Evolutionary conservation across 2,113 vertebrate genomes (phyloP).

Genomic region (Scortum barcoo): DNA sequence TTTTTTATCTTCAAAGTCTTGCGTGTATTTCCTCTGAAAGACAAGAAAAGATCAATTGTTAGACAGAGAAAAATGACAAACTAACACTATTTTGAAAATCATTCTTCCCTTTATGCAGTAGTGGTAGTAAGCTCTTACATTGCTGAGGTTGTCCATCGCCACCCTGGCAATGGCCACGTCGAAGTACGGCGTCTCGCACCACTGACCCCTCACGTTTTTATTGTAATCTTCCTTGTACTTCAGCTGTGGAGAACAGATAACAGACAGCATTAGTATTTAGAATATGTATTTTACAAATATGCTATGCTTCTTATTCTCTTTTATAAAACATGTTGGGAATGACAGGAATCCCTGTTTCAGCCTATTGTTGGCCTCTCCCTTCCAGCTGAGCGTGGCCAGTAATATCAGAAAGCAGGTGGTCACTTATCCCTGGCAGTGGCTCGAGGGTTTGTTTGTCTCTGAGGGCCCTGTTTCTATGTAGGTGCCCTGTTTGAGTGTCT

Average conservation of each 20-base stretch:
- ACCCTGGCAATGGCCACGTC: conserved; percentile 92
- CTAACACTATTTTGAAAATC: neutral
- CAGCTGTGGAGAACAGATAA: conserved; percentile 80
- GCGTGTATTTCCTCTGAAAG: conserved; percentile 92
- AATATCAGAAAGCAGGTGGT: conserved; percentile 73
- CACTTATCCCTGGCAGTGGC: conserved; percentile 52
- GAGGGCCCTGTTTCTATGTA: conserved; percentile 20
- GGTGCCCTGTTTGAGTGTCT: neutral
- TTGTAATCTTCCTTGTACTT: conserved; percentile 95
- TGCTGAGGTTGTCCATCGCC: conserved; percentile 93
- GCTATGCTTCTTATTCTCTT: neutral
- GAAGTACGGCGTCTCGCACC: conserved; percentile 97
- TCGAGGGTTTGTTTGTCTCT: conserved; percentile 21
- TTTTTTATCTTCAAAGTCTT: conserved; percentile 90
- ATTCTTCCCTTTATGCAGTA: fast-evolving
- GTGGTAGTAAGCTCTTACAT: conserved; percentile 81
- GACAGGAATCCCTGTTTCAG: conserved; percentile 20
- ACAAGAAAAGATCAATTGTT: neutral
- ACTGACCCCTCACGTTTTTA: conserved; percentile 94
- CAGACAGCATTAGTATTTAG: conserved; percentile 21
- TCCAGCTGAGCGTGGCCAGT: conserved; percentile 39
- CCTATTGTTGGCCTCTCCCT: conserved; percentile 47
- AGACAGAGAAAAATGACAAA: neutral
- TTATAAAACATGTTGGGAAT: conserved; percentile 14
- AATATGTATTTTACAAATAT: neutral